Percentiles rank a stretch among this genome's conserved stretches.
Evolutionary conservation across 2,888 invertebrate species (phyloP).

Genomic region (Fabriciana adippe): DNA sequence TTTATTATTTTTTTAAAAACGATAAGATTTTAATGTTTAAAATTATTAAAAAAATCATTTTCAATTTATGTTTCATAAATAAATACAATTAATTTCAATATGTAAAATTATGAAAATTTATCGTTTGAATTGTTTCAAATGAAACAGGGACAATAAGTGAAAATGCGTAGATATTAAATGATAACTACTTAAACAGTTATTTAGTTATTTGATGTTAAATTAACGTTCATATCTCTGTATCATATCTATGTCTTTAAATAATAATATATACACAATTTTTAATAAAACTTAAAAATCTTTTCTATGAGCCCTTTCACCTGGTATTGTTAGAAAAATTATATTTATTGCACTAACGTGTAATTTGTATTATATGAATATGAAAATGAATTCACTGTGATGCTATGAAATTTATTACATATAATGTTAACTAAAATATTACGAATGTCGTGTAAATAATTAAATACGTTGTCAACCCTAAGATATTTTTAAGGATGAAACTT

Average conservation of each 20-base stretch:
- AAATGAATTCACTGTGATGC: conserved; percentile 79
- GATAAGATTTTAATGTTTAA: not conserved
- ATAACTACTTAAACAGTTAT: not conserved
- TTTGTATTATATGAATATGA: conserved; percentile 39
- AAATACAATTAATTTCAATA: no score
- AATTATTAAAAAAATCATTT: not conserved
- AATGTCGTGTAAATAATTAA: conserved; percentile 42
- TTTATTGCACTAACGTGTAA: conserved; percentile 37
- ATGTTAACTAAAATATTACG: conserved; percentile 48
- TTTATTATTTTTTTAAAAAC: no score
- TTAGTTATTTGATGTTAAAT: conserved; percentile 7
- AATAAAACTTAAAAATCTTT: conserved; percentile 13
- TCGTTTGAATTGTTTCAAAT: conserved; percentile 30
- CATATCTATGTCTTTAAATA: conserved; percentile 12
- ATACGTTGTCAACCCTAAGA: conserved; percentile 44
- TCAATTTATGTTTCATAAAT: conserved; percentile 1
- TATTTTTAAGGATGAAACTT: conserved; percentile 45
- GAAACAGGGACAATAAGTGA: conserved; percentile 51
- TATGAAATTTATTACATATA: conserved; percentile 63
- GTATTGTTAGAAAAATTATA: conserved; percentile 35
- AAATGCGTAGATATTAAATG: conserved; percentile 28
- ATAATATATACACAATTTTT: conserved; percentile 19
- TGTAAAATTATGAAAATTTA: not conserved
- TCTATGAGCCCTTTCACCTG: conserved; percentile 24
- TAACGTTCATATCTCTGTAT: conserved; percentile 18